phyloP scores from a whole-genome alignment of 2,888 invertebrate genomes.

The Augochlorella aurata region DNA sequence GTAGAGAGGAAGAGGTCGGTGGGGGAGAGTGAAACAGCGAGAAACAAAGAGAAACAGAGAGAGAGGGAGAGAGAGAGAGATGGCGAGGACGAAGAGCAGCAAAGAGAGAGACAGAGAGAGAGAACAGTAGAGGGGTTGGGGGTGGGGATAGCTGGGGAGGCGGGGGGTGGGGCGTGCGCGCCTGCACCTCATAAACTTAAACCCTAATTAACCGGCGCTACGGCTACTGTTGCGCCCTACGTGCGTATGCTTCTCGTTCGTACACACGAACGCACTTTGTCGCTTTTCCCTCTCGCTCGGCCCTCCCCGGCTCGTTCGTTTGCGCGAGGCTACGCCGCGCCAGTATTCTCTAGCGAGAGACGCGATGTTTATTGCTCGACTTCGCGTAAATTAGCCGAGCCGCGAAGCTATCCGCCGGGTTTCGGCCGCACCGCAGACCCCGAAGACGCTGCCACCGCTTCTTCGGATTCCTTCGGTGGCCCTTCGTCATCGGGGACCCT shows the following conservation, averaged over 20 bases:
- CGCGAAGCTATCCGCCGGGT: constrained; percentile 73
- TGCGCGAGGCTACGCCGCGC: constrained; percentile 23
- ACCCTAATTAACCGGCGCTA: constrained; percentile 82
- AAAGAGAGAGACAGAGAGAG: neutral
- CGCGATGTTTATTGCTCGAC: constrained; percentile 79
- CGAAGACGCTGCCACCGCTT: constrained; percentile 62
- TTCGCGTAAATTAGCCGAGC: constrained; percentile 78
- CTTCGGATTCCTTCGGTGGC: constrained; percentile 44
- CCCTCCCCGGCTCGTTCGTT: constrained; percentile 33
- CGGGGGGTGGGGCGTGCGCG: constrained; percentile 76
- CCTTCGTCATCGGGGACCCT: constrained; percentile 21
- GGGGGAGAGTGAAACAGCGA: constrained; percentile 66
- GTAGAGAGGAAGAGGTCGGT: constrained; percentile 65
- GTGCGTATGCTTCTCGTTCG: constrained; percentile 79
- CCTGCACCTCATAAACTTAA: constrained; percentile 82
- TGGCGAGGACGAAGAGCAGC: neutral
- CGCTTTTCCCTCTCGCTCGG: constrained; percentile 68
- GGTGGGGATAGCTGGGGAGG: constrained; percentile 53
- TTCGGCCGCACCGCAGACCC: constrained; percentile 57
- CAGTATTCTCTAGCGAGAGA: constrained; percentile 78
- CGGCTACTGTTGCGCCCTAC: constrained; percentile 81
- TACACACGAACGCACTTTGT: constrained; percentile 77
- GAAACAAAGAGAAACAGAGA: constrained; percentile 64
- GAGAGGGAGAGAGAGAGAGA: constrained; percentile 27
- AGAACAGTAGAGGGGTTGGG: constrained; percentile 39